phyloP scores from a whole-genome alignment of 2,888 invertebrate genomes.

The Polymixis flavicincta region DNA sequence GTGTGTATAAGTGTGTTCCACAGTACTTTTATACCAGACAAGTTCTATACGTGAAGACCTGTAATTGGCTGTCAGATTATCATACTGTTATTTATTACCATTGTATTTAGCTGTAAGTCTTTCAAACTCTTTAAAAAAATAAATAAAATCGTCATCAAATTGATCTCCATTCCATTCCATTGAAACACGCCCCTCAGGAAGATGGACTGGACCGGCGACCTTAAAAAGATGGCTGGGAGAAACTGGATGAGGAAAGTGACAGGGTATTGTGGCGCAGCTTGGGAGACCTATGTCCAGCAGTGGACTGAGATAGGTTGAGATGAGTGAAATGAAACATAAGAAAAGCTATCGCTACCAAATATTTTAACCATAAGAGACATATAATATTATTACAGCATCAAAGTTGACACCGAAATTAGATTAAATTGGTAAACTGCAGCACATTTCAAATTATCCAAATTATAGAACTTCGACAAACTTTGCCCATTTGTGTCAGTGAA shows the following conservation, averaged over 20 bases:
- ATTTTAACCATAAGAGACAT: neutral
- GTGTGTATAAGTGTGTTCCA: too few species aligned
- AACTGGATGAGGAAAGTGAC: neutral
- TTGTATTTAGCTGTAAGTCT: too few species aligned
- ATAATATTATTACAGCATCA: neutral
- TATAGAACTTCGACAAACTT: conserved; percentile 51
- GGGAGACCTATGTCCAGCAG: neutral
- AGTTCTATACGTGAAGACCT: too few species aligned
- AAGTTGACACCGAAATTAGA: neutral
- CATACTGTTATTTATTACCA: too few species aligned
- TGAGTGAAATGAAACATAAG: neutral
- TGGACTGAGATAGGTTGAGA: neutral
- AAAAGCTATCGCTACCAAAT: neutral
- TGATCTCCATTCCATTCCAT: neutral
- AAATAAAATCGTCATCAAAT: too few species aligned
- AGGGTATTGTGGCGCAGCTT: too few species aligned
- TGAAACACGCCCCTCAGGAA: neutral
- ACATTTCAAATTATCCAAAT: conserved; percentile 27
- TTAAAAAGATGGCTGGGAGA: too few species aligned
- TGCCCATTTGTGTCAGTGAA: conserved; percentile 41
- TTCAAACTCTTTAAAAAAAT: too few species aligned
- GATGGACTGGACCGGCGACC: too few species aligned
- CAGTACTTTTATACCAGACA: too few species aligned
- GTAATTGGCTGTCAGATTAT: too few species aligned
- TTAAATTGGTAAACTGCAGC: conserved; percentile 15